These are phyloP conservation scores for Tricholaema leucomelas DNA, from an alignment of 2,113 vertebrate species.

Conservation along the genomic window DNA sequence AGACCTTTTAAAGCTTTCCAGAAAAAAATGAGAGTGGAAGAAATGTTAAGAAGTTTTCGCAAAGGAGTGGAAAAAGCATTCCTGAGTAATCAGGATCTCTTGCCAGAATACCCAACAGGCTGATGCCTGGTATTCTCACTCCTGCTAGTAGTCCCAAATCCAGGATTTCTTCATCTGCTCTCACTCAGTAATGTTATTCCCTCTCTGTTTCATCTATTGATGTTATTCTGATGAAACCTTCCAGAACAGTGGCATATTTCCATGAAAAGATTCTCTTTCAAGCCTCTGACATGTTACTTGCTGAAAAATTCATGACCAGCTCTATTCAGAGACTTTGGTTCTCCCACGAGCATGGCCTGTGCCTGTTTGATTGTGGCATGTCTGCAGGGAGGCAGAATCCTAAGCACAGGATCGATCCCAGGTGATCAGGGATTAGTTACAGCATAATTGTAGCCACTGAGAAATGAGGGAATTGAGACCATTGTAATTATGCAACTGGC, in stretches of 20 bases:
- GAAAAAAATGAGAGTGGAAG: not conserved
- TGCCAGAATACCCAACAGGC: not conserved
- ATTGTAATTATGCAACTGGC: not conserved
- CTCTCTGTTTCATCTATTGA: not conserved
- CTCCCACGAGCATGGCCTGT: not conserved
- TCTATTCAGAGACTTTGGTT: not conserved
- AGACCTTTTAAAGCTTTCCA: not conserved
- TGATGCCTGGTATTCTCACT: not conserved
- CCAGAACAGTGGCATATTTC: not conserved
- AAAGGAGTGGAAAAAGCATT: not conserved
- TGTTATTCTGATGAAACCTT: not conserved
- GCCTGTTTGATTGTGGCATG: not conserved
- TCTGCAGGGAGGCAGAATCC: not conserved
- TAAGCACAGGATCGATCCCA: not conserved
- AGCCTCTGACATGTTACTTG: not conserved
- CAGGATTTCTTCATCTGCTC: not conserved
- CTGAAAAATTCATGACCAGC: constrained; percentile 39
- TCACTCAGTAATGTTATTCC: not conserved
- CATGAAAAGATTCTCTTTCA: not conserved
- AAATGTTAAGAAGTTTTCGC: not conserved
- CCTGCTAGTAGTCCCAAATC: not conserved
- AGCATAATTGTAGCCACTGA: not conserved
- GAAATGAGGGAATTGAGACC: constrained; percentile 1
- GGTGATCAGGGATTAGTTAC: constrained; percentile 6
- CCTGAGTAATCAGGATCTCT: not conserved